Evolutionary conservation across 2,888 invertebrate species (phyloP).

Genomic region (Sinohyriopsis cumingii): DNA sequence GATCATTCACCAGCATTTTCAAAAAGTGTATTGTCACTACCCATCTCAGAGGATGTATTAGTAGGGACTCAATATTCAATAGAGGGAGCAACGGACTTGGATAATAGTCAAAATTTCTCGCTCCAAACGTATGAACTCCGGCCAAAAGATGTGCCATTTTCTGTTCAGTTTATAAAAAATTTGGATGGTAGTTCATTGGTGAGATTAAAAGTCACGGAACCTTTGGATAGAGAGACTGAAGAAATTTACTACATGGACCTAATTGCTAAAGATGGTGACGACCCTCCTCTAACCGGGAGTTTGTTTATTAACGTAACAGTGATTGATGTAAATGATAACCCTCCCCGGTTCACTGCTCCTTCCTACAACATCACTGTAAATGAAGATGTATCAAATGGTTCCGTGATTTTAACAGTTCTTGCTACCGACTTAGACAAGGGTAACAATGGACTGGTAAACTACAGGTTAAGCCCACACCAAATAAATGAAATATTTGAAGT

Average conservation of each 20-base stretch:
- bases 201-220: conserved; percentile 37
- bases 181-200: conserved; percentile 51
- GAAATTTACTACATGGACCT: conserved; percentile 46
- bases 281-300: conserved; percentile 34
- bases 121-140: conserved; percentile 37
- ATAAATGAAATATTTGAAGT: conserved; percentile 45
- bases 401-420: conserved; percentile 74
- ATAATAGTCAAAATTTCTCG: conserved; percentile 44
- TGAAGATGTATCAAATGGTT: conserved; percentile 32
- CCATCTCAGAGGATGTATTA: conserved; percentile 40
- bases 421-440: conserved; percentile 90
- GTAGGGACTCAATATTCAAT: conserved; percentile 40
- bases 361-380: conserved; percentile 40
- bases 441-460: conserved; percentile 78
- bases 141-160: conserved; percentile 37
- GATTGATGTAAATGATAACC: conserved; percentile 51
- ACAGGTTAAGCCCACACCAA: conserved; percentile 65
- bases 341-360: conserved; percentile 39
- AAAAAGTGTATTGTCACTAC: conserved; percentile 20
- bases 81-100: conserved; percentile 43
- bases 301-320: conserved; percentile 38
- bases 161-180: conserved; percentile 38
- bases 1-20: conserved; percentile 57
- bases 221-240: conserved; percentile 47
- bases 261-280: conserved; percentile 52